Percentiles rank a stretch among this genome's conserved stretches.
phyloP scores from a whole-genome alignment of 2,888 invertebrate genomes.

The Hypena proboscidalis region DNA sequence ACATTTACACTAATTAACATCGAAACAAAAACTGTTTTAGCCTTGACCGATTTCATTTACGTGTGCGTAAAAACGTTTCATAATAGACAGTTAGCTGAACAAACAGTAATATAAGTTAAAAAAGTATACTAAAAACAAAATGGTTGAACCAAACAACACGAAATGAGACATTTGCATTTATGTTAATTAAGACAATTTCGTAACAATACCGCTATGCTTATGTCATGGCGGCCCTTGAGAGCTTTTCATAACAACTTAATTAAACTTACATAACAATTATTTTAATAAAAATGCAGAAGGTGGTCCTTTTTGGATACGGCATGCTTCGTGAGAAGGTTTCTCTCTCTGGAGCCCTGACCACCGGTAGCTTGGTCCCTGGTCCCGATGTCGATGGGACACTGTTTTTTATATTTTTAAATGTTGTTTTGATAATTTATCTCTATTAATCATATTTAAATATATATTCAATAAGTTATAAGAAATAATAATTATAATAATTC shows the following conservation, averaged over 20 bases:
- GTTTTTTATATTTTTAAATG: too few species aligned
- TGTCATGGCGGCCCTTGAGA: constrained; percentile 23
- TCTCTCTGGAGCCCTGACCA: too few species aligned
- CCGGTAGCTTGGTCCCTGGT: too few species aligned
- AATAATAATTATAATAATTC: too few species aligned
- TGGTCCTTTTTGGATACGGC: too few species aligned
- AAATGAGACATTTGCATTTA: constrained; percentile 66
- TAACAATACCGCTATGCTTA: constrained; percentile 39
- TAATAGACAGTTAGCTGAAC: background rate
- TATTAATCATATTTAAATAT: too few species aligned
- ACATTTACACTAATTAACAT: constrained; percentile 11
- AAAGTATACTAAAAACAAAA: constrained; percentile 44
- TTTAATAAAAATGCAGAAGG: too few species aligned
- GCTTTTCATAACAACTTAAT: constrained; percentile 32
- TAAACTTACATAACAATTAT: too few species aligned
- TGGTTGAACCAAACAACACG: constrained; percentile 47
- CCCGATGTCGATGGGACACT: too few species aligned
- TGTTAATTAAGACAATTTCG: constrained; percentile 61
- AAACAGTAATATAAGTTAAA: constrained; percentile 7
- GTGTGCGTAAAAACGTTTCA: background rate
- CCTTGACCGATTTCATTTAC: constrained; percentile 16
- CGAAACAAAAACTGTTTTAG: background rate
- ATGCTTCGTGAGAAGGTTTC: too few species aligned
- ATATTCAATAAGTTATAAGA: too few species aligned
- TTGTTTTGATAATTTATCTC: too few species aligned